These are phyloP conservation scores for Hyles euphorbiae DNA, from an alignment of 1,140 invertebrate genomes.

Conservation along the genomic window DNA sequence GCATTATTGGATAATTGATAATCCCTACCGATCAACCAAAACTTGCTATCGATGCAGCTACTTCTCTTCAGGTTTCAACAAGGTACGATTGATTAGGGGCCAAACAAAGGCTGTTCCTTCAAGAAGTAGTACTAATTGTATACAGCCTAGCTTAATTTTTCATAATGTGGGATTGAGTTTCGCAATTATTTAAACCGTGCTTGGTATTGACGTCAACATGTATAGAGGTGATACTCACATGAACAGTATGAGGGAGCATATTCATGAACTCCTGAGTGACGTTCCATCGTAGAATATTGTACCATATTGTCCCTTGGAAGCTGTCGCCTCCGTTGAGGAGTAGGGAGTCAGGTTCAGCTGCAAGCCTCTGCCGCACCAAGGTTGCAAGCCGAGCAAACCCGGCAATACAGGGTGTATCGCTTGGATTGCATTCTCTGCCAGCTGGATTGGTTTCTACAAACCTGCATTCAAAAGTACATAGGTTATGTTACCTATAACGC, in stretches of 20 bases:
- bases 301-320: slow-evolving; percentile 88
- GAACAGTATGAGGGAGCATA: slow-evolving; percentile 81
- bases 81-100: too few species aligned
- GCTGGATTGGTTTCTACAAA: slow-evolving; percentile 79
- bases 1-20: too few species aligned
- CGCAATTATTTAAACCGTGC: too few species aligned
- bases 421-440: slow-evolving; percentile 75
- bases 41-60: too few species aligned
- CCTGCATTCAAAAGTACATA: slow-evolving; percentile 35
- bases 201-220: too few species aligned
- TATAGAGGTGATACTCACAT: slow-evolving; percentile 74
- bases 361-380: slow-evolving; percentile 64
- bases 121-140: too few species aligned
- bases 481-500: too few species aligned
- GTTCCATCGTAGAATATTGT: slow-evolving; percentile 81
- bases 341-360: slow-evolving; percentile 76
- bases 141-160: too few species aligned
- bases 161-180: too few species aligned
- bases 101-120: too few species aligned
- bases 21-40: too few species aligned
- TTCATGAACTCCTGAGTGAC: slow-evolving; percentile 84
- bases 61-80: too few species aligned
- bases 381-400: slow-evolving; percentile 80
- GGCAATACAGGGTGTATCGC: slow-evolving; percentile 74
- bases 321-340: slow-evolving; percentile 86